These are phyloP conservation scores for Phaethon lepturus DNA, from an alignment of 2,113 vertebrate genomes.

Conservation along the genomic window DNA sequence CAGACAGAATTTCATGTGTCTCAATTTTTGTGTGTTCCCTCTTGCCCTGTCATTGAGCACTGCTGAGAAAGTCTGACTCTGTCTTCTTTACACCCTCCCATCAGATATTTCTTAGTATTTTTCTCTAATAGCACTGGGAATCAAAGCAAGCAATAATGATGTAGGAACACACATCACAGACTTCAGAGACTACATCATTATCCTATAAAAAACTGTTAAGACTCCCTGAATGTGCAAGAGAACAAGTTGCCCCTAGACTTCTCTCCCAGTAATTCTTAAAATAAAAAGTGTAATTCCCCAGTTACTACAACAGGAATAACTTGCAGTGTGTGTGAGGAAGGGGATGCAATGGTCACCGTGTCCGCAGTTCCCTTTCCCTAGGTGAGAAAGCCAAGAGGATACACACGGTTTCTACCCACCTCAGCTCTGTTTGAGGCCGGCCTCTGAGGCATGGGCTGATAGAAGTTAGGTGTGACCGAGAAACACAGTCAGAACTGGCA, in stretches of 20 bases:
- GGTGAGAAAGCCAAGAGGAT: not conserved
- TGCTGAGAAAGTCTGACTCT: not conserved
- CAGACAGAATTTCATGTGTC: not conserved
- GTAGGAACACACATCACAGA: not conserved
- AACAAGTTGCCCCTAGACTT: not conserved
- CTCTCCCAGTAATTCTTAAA: not conserved
- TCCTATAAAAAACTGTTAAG: not conserved
- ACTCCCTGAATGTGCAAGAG: not conserved
- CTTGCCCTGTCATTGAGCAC: not conserved
- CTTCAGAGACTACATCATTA: not conserved
- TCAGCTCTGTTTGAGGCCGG: not conserved
- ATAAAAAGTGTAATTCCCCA: not conserved
- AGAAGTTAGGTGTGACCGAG: no score
- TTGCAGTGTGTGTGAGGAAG: rapidly evolving
- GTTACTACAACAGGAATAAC: not conserved
- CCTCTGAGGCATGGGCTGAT: not conserved
- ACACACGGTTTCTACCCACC: not conserved
- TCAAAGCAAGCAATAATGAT: not conserved
- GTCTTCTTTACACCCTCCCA: not conserved
- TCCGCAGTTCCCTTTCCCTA: not conserved
- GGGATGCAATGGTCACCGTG: not conserved
- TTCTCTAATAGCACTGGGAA: not conserved
- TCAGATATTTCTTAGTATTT: not conserved
- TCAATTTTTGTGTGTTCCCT: not conserved
- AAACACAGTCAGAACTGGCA: not conserved